Evolutionary conservation across 2,888 invertebrate genomes (phyloP).

Genomic region (Hirtodrosophila duncani): DNA sequence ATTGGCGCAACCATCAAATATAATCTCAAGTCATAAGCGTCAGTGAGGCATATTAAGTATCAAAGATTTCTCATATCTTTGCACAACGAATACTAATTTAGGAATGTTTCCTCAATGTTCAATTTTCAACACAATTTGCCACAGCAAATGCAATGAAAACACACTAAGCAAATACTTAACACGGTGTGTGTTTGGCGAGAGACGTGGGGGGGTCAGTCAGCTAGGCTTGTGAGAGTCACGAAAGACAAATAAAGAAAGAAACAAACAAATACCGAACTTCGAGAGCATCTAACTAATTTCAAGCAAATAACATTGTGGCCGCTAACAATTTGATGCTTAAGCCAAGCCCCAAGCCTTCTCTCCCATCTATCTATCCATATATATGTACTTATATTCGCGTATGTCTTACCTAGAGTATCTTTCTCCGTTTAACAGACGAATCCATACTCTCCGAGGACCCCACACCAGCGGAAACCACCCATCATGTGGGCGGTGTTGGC

Average conservation of each 20-base stretch:
- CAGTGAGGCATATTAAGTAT: slow-evolving; percentile 10
- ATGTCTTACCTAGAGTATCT: slow-evolving; percentile 5
- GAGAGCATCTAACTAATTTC: slow-evolving; percentile 61
- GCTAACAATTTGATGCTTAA: slow-evolving; percentile 12
- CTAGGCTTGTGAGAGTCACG: slow-evolving; percentile 11
- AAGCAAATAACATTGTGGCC: slow-evolving; percentile 63
- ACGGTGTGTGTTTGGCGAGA: too few relatives aligned
- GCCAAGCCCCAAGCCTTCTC: slow-evolving; percentile 3
- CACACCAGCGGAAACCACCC: slow-evolving; percentile 79
- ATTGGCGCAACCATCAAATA: slow-evolving; percentile 43
- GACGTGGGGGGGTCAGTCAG: too few relatives aligned
- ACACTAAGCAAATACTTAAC: slow-evolving; percentile 25
- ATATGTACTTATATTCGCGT: background rate
- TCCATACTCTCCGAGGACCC: slow-evolving; percentile 79
- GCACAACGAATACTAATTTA: slow-evolving; percentile 44
- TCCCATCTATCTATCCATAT: background rate
- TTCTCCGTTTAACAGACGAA: slow-evolving; percentile 72
- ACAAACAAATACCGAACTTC: slow-evolving; percentile 17
- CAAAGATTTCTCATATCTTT: slow-evolving; percentile 3
- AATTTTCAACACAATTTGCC: slow-evolving; percentile 61
- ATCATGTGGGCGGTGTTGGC: slow-evolving; percentile 71
- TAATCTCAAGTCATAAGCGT: slow-evolving; percentile 36
- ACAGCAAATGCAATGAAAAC: slow-evolving; percentile 28
- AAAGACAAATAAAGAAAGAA: slow-evolving; percentile 19
- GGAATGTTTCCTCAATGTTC: too few relatives aligned